phyloP scores from a whole-genome alignment of 2,113 vertebrate genomes.

The Merops nubicus region DNA sequence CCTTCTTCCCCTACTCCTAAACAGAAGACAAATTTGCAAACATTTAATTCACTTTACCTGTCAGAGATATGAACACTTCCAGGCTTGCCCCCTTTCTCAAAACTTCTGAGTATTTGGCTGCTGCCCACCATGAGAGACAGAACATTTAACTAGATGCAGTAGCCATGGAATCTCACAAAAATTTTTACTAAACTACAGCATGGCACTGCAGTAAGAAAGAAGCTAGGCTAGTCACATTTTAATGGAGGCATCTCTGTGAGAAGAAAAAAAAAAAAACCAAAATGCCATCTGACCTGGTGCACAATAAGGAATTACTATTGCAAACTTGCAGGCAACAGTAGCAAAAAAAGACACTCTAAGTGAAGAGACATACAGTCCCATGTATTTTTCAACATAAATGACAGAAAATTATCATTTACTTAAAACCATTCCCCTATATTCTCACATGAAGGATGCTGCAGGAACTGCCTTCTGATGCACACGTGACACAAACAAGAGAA shows the following conservation, averaged over 20 bases:
- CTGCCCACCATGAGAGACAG: not conserved
- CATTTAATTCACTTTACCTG: not conserved
- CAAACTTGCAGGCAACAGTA: not conserved
- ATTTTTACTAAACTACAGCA: accelerated
- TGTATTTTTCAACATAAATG: not conserved
- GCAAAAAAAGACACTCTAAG: not conserved
- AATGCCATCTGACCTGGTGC: not conserved
- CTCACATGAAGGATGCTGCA: not conserved
- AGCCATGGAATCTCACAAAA: not conserved
- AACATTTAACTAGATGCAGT: not conserved
- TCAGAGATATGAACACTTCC: not conserved
- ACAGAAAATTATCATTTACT: not conserved
- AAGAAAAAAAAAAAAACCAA: too few species aligned
- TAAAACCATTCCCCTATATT: not conserved
- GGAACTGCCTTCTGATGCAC: not conserved
- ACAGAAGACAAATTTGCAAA: not conserved
- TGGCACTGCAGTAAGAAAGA: not conserved
- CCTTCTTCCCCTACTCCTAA: not conserved
- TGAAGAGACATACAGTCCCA: not conserved
- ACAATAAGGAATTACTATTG: not conserved
- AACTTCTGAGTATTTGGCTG: not conserved
- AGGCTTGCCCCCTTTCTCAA: not conserved
- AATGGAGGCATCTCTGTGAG: not conserved
- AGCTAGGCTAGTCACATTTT: not conserved
- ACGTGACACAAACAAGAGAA: not conserved